Conservation (phyloP, 2,113 vertebrate species). For the Chloroceryle aenea region DNA sequence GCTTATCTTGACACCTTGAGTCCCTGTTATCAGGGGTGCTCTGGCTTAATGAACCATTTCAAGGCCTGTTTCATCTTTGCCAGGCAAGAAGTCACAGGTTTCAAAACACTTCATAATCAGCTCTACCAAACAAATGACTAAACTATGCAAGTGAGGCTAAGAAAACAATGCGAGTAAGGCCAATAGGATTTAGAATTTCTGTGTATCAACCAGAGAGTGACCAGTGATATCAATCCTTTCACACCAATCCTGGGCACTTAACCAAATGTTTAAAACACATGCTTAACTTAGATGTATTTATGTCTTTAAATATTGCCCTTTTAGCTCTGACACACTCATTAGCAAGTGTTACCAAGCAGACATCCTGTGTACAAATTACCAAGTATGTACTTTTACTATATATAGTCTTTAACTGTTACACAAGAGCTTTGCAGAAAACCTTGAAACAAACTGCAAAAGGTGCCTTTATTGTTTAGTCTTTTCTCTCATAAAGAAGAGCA, state of each 20-base stretch:
- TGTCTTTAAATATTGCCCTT: not conserved
- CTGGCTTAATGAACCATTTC: too few species aligned
- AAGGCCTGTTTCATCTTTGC: too few species aligned
- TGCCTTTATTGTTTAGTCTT: not conserved
- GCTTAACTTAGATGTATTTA: not conserved
- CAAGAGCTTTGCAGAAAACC: not conserved
- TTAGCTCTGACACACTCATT: not conserved
- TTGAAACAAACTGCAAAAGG: not conserved
- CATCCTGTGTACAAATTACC: not conserved
- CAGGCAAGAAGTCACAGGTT: too few species aligned
- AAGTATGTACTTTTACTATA: not conserved
- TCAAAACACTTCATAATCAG: too few species aligned
- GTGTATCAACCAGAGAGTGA: too few species aligned
- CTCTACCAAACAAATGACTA: too few species aligned
- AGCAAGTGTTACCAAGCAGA: not conserved
- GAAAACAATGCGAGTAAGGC: too few species aligned
- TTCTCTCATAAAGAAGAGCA: not conserved
- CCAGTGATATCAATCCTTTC: too few species aligned
- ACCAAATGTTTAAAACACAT: not conserved
- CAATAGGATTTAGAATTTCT: too few species aligned
- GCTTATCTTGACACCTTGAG: too few species aligned
- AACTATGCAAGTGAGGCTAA: too few species aligned
- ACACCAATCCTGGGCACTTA: not conserved
- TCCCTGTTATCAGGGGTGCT: too few species aligned
- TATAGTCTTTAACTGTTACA: not conserved